Base-by-base conservation (phyloP, 1,140 invertebrate genomes). In the Leptoteleia sp. region DNA sequence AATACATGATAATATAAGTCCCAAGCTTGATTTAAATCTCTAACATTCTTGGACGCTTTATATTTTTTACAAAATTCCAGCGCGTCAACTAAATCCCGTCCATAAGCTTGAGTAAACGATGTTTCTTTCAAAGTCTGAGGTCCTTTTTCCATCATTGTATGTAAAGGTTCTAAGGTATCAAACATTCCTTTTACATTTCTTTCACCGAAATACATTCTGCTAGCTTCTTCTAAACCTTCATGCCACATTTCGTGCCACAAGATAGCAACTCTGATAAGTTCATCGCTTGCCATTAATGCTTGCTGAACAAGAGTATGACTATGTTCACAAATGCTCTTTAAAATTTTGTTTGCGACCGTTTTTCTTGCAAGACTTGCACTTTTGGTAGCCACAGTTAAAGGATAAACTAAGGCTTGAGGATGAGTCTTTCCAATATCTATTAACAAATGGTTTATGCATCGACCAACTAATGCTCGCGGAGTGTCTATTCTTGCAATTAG, bases 201-300 rank as follows among this genome's bases (percentile, higher is more conserved):
- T 85, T 99, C 98, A 0, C 97, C 98, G 87, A 99, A 99, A 85
- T 99, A 99, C 3, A 99, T 91, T 67, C 91, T 88, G 8, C 97
- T 99, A 0, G 99, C 98, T 90, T 99, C 98, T 87, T 99, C 99
- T 5, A 99, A 87, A 0, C 97, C 98, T 88, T 99, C 98, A 86
- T 99, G 97, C 98, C 98, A 99, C 73, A 98, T 93, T 87, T 99
- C 99, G 87, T 99, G 98, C 98, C 99, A 99, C 1, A 99, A 89
- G 65, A 99, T 99, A 4, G 98, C 98, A 0, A 99, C 98, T 55
- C 98, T 91, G 47, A 99, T 99, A 15, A 99, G 90, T 87, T 99
- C 99, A 81, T 99, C 98, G 73, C 96, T 98, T 16, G 96, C 96
- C 94, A 95, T 95, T 79, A 97, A 92, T 0, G 97, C 98, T 87